phyloP scores from a whole-genome alignment of 1,140 invertebrate genomes.

The Drosophila ironensis region DNA sequence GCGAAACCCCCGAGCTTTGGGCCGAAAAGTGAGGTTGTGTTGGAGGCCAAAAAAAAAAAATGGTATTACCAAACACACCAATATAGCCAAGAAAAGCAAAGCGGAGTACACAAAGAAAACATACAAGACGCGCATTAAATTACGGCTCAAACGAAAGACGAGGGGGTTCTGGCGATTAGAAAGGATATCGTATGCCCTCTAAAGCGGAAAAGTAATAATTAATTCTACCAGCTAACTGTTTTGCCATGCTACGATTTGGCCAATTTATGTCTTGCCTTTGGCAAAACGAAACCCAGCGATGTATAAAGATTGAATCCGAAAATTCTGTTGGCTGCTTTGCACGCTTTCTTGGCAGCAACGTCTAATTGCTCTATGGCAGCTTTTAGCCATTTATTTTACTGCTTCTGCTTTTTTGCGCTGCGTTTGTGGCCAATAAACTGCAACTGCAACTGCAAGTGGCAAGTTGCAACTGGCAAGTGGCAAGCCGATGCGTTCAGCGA shows the following conservation, averaged over 20 bases:
- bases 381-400: neutral
- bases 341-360: slow-evolving; percentile 65
- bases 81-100: slow-evolving; percentile 25
- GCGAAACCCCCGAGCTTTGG: slow-evolving; percentile 30
- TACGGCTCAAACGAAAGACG: slow-evolving; percentile 2
- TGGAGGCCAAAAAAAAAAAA: slow-evolving; percentile 50
- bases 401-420: slow-evolving; percentile 11
- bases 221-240: neutral
- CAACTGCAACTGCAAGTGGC: slow-evolving; percentile 47
- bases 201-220: no score
- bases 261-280: neutral
- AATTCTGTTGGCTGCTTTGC: slow-evolving; percentile 39
- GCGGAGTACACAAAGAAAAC: slow-evolving; percentile 55
- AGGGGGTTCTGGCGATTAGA: neutral
- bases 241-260: neutral
- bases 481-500: slow-evolving; percentile 50
- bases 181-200: neutral
- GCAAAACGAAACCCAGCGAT: slow-evolving; percentile 4
- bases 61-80: slow-evolving; percentile 72
- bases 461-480: slow-evolving; percentile 59
- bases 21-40: slow-evolving; percentile 72
- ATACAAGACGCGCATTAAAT: slow-evolving; percentile 29
- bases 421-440: slow-evolving; percentile 73
- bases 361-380: slow-evolving; percentile 55
- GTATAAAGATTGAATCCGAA: slow-evolving; percentile 34